Conservation (phyloP, 2,888 invertebrate species). For the Argyresthia goedartella region DNA sequence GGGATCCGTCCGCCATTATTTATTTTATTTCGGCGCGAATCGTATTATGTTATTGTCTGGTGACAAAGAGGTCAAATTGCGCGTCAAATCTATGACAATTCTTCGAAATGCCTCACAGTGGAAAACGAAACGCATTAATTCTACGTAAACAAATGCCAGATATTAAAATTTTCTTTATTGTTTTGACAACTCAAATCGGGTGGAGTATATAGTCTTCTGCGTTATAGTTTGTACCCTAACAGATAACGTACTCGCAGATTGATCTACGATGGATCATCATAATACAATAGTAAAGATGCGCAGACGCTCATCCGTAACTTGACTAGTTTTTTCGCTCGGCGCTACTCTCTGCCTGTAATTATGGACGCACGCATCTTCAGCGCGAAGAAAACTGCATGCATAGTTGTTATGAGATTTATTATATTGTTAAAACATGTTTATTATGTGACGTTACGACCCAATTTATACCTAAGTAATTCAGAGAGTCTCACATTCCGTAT, state of each 20-base stretch:
- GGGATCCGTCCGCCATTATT: conserved; percentile 63
- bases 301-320: conserved; percentile 26
- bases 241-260: conserved; percentile 15
- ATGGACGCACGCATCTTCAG: conserved; percentile 10
- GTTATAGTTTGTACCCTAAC: neutral
- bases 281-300: conserved; percentile 13
- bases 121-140: neutral
- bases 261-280: conserved; percentile 30
- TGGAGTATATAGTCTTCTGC: neutral
- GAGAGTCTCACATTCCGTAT: neutral
- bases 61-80: conserved; percentile 67
- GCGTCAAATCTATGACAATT: conserved; percentile 56
- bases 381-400: conserved; percentile 7
- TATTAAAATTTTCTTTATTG: too few species aligned
- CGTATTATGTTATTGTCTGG: conserved; percentile 32
- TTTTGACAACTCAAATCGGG: too few species aligned
- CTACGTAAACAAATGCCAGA: neutral
- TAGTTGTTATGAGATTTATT: conserved; percentile 4
- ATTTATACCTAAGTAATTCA: neutral
- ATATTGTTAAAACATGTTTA: neutral
- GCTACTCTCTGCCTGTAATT: conserved; percentile 23
- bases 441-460: neutral
- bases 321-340: conserved; percentile 36
- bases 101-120: conserved; percentile 12
- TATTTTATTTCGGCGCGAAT: conserved; percentile 66